A percentile compares a stretch with the other conserved stretches of the same genome.
phyloP scores from a whole-genome alignment of 2,113 vertebrate species.

The Axis porcinus region DNA sequence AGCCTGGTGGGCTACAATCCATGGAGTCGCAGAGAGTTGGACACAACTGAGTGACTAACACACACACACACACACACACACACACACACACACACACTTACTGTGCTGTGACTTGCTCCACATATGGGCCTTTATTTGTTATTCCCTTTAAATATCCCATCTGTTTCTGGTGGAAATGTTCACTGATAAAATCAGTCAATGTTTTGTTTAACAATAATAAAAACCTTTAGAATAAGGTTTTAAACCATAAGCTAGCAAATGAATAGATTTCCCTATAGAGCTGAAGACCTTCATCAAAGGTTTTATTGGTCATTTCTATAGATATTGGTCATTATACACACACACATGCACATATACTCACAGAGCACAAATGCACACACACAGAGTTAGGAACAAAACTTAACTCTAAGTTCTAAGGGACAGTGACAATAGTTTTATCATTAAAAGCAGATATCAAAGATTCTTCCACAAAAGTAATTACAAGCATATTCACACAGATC shows the following conservation, averaged over 20 bases:
- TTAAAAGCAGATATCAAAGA: background rate
- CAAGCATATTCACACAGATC: background rate
- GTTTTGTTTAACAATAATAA: background rate
- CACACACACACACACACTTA: background rate
- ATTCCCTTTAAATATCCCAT: background rate
- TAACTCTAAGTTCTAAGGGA: background rate
- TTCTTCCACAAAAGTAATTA: constrained; percentile 34
- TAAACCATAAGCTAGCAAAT: constrained; percentile 13
- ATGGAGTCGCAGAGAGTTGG: background rate
- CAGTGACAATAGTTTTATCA: background rate
- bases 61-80: background rate
- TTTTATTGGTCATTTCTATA: background rate
- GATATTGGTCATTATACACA: background rate
- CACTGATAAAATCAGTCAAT: background rate
- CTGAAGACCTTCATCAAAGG: background rate
- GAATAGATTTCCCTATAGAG: background rate
- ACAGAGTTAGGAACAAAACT: background rate
- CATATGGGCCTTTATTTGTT: background rate
- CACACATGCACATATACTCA: background rate
- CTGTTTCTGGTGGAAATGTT: background rate
- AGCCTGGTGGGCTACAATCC: background rate
- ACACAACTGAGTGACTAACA: background rate
- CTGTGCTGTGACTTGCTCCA: background rate
- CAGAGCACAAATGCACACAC: background rate
- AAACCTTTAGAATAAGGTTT: constrained; percentile 3